Conservation (phyloP, 2,797 vertebrate species). For the Sebastes baramenuke region DNA sequence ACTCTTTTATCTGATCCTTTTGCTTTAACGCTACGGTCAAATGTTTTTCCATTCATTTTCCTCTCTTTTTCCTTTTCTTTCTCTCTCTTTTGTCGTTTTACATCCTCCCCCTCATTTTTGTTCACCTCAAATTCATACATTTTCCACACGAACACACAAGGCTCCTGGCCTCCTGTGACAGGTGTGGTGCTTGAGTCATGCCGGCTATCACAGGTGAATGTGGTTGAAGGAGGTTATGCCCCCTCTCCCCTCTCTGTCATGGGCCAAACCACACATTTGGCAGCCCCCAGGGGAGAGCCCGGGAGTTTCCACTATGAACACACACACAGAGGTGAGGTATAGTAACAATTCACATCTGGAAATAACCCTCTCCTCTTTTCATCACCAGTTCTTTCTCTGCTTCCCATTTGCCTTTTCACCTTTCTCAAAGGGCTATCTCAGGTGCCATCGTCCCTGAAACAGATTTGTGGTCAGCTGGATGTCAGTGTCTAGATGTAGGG, state of each 20-base stretch:
- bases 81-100: slow-evolving; percentile 3
- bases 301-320: slow-evolving; percentile 69
- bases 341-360: slow-evolving; percentile 61
- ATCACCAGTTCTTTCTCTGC: neutral
- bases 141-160: neutral
- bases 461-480: neutral
- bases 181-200: slow-evolving; percentile 60
- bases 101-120: neutral
- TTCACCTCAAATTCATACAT: slow-evolving; percentile 1
- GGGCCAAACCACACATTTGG: slow-evolving; percentile 67
- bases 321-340: slow-evolving; percentile 48
- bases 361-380: slow-evolving; percentile 30
- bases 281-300: slow-evolving; percentile 53
- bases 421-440: slow-evolving; percentile 13
- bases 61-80: slow-evolving; percentile 1
- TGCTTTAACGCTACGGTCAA: slow-evolving; percentile 31
- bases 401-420: neutral
- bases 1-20: slow-evolving; percentile 72
- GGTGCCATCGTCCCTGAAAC: neutral
- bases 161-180: slow-evolving; percentile 38
- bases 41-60: slow-evolving; percentile 38
- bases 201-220: slow-evolving; percentile 58
- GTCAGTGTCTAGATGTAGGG: neutral
- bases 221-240: slow-evolving; percentile 46
- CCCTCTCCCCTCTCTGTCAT: slow-evolving; percentile 16